Conservation (phyloP, 2,797 vertebrate genomes). For the Pseudomugil tenellus region DNA sequence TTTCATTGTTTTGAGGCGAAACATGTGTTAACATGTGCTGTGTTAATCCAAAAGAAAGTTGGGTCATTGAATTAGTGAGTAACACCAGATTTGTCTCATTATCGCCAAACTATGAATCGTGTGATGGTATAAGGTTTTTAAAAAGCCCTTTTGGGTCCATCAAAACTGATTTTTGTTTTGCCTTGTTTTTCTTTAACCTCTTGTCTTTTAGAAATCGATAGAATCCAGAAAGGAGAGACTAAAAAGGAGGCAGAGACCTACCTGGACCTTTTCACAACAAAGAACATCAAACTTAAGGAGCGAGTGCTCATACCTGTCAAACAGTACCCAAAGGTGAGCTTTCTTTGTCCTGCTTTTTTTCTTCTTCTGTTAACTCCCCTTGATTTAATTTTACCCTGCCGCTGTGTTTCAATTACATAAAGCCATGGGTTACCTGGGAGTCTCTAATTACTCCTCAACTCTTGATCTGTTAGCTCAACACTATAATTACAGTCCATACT, state of each 20-base stretch:
- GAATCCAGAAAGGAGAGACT: slow-evolving; percentile 93
- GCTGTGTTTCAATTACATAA: slow-evolving; percentile 65
- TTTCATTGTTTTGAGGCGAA: not conserved
- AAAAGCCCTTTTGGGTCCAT: not conserved
- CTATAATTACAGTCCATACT: slow-evolving; percentile 55
- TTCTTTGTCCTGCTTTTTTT: not conserved
- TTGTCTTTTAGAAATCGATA: slow-evolving; percentile 90
- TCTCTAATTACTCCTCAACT: slow-evolving; percentile 61
- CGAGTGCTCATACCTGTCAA: slow-evolving; percentile 97
- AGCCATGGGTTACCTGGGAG: slow-evolving; percentile 56
- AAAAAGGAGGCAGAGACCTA: slow-evolving; percentile 94
- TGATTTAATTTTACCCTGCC: slow-evolving; percentile 61
- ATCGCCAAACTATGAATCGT: not conserved
- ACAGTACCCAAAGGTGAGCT: slow-evolving; percentile 95
- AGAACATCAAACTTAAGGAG: slow-evolving; percentile 98
- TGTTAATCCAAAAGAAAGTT: not conserved
- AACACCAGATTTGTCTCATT: not conserved
- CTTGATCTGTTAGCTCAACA: slow-evolving; percentile 51
- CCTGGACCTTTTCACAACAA: slow-evolving; percentile 97
- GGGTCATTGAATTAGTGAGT: too few relatives aligned
- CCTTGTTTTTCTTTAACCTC: slow-evolving; percentile 40
- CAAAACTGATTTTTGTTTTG: not conserved
- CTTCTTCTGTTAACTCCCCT: slow-evolving; percentile 6
- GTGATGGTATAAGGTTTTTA: not conserved
- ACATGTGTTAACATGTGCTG: not conserved